These are phyloP conservation scores for Macaca mulatta DNA, from an alignment of 2,113 vertebrate genomes.

Conservation along the genomic window DNA sequence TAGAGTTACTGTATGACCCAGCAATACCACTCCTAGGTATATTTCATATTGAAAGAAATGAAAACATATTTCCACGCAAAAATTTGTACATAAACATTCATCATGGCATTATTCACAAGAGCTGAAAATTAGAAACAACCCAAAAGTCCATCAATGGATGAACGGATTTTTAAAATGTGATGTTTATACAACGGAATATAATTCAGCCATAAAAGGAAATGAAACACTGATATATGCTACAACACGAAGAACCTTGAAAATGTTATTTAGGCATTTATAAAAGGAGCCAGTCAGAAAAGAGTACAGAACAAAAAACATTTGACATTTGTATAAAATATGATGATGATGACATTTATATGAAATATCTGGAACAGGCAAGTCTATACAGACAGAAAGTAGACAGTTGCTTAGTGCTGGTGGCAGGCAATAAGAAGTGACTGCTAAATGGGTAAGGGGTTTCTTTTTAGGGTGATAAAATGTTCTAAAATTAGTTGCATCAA, in stretches of 20 bases:
- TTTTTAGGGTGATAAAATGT: neutral
- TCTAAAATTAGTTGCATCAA: constrained; percentile 1
- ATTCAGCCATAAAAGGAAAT: neutral
- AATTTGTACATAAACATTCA: neutral
- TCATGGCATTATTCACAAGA: neutral
- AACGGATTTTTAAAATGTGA: neutral
- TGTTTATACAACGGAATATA: neutral
- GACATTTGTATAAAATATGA: no score
- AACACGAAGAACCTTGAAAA: neutral
- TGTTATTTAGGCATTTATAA: neutral
- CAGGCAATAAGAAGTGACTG: neutral
- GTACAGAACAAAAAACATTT: neutral
- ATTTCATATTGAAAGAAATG: neutral
- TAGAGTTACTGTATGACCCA: neutral
- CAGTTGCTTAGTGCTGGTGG: neutral
- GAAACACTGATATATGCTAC: neutral
- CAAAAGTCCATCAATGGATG: neutral
- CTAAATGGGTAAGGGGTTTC: neutral
- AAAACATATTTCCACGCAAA: neutral
- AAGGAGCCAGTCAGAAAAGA: neutral
- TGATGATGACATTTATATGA: neutral
- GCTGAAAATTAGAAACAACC: neutral
- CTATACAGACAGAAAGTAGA: neutral
- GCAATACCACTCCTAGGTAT: neutral
- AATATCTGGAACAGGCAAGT: neutral